Conservation (phyloP, 2,888 invertebrate genomes). For the Clunio marinus region DNA sequence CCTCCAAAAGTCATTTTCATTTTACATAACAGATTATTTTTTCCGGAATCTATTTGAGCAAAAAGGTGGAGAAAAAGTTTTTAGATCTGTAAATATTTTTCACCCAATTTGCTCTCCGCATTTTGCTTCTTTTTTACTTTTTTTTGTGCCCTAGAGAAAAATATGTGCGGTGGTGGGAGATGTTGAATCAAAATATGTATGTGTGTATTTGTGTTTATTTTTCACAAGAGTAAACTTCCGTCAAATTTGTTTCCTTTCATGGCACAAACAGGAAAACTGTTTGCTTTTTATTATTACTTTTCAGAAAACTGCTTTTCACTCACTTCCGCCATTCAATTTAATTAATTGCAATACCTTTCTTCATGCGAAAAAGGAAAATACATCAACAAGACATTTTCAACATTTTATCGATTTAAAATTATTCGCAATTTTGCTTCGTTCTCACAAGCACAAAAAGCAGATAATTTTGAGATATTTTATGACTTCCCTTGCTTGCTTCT, state of each 20-base stretch:
- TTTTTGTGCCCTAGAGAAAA: no score
- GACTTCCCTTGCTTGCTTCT: no score
- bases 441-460: no score
- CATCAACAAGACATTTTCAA: no score
- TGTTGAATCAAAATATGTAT: no score
- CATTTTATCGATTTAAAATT: no score
- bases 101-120: not conserved
- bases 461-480: no score
- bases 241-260: slow-evolving; percentile 1
- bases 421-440: no score
- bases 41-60: no score
- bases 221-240: not conserved
- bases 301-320: slow-evolving; percentile 2
- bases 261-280: not conserved
- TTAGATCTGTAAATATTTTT: slow-evolving; percentile 20
- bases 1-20: not conserved
- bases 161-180: no score
- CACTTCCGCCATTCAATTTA: slow-evolving; percentile 35
- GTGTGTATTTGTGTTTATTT: no score
- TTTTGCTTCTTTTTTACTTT: no score
- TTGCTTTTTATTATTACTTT: slow-evolving; percentile 17
- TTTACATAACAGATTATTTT: slow-evolving; percentile 16
- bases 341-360: slow-evolving; percentile 20
- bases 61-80: not conserved
- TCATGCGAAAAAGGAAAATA: not conserved